Evolutionary conservation across 2,888 invertebrate genomes (phyloP).

Genomic region (Crematogaster levior): DNA sequence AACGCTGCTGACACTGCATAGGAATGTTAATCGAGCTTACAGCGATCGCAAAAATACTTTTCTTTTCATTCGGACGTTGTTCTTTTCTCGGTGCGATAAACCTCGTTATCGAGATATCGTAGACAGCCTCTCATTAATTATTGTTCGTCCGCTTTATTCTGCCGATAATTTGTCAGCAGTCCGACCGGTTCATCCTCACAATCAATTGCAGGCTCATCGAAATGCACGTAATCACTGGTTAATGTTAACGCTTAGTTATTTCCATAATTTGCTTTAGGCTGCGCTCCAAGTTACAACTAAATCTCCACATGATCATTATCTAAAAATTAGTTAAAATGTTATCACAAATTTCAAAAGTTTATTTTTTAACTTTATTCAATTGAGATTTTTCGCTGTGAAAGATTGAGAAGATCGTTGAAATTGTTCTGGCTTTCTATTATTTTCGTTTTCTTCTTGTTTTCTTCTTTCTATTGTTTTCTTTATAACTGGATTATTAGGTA

Average conservation of each 20-base stretch:
- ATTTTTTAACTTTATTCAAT: not conserved
- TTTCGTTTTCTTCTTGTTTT: too few species aligned
- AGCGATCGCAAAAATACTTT: conserved; percentile 42
- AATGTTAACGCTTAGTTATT: conserved; percentile 44
- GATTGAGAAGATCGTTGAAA: not conserved
- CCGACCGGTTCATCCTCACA: conserved; percentile 48
- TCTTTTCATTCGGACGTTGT: conserved; percentile 26
- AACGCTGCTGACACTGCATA: conserved; percentile 45
- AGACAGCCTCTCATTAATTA: conserved; percentile 61
- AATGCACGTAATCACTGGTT: conserved; percentile 35
- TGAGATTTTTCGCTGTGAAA: not conserved
- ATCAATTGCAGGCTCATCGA: conserved; percentile 37
- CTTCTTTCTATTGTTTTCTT: too few species aligned
- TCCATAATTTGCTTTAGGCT: conserved; percentile 42
- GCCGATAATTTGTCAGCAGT: conserved; percentile 31
- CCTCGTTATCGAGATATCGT: conserved; percentile 63
- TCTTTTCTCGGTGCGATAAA: conserved; percentile 58
- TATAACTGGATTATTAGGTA: not conserved
- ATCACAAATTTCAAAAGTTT: not conserved
- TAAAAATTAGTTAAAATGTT: not conserved
- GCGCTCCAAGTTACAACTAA: not conserved
- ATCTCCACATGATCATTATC: not conserved
- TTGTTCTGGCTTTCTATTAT: not conserved
- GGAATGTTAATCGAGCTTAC: conserved; percentile 34
- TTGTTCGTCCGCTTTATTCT: conserved; percentile 53